Evolutionary conservation across 2,888 invertebrate genomes (phyloP), one percentile per base, ranked within the genome.

Genomic region (Ochropleura leucogaster): DNA sequence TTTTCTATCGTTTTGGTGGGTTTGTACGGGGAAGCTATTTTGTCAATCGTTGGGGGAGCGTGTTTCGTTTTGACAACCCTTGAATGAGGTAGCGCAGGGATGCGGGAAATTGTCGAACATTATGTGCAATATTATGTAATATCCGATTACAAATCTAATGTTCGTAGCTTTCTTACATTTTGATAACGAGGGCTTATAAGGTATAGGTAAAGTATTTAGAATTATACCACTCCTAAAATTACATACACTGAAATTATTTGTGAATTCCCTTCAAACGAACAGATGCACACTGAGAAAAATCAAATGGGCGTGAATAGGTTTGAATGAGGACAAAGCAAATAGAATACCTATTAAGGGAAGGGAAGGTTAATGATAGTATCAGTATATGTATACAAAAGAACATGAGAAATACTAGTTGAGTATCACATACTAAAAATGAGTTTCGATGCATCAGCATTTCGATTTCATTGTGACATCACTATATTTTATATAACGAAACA

Each of bases 1-100:
- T 93, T 94, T 94, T 93, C 95, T 95, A 95, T 94, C 95, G 95
- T 94, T 96, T 95, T 92, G 93, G 93, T 89, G 92, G 91, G 91
- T 91, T 85, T 83, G 74, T 92, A 92, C 90, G 90, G 87, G 88
- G 88, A 88, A 92, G 95, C 96, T 95, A 96, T 95, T 96, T 96
- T 96, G 94, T 94, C 95, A 95, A 94, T 94, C 93, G 92, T 88
- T 89, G 91, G 94, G 95, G 95, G 93, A 92, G 90, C 88, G 89
- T 77, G 87, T 88, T 89, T 88, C 93, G 92, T 93, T 95, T 94
- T 94, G 95, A 94, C 94, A 94, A 92, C 92, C 93, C 94, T 92
- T 85, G 81, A 83, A 88, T 80, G 47, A 87, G 70, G 73, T 74
- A 72, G 85, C 82, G 87, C 83, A 88, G 89, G 89, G 90, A 88